Conservation (phyloP, 2,797 vertebrate species). For the Emys orbicularis region DNA sequence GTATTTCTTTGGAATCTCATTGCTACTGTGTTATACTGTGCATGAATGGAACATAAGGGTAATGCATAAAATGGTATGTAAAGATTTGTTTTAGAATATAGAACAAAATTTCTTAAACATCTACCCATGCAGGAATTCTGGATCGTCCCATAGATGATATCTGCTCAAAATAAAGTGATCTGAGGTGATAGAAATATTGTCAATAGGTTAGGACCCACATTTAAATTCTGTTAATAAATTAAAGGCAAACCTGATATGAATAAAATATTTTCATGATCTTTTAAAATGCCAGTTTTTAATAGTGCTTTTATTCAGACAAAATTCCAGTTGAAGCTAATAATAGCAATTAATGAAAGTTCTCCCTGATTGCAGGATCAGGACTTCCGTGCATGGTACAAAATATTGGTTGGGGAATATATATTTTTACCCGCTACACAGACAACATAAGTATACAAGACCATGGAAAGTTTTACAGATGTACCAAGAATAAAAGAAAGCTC, state of each 20-base stretch:
- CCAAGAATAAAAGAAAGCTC: neutral
- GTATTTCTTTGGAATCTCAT: neutral
- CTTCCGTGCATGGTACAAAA: neutral
- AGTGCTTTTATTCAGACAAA: neutral
- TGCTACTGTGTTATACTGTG: neutral
- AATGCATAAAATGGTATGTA: neutral
- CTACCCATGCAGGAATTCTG: neutral
- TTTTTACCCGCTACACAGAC: neutral
- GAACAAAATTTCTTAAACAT: neutral
- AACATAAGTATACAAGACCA: neutral
- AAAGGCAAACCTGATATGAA: neutral
- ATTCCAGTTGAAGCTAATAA: neutral
- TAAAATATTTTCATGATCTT: neutral
- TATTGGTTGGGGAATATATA: neutral
- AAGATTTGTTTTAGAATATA: neutral
- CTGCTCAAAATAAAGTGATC: neutral
- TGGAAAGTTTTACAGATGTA: conserved; percentile 22
- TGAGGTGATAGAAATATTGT: neutral
- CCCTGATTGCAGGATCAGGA: neutral
- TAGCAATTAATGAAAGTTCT: neutral
- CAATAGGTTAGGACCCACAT: neutral
- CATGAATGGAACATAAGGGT: neutral
- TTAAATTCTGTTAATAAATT: neutral
- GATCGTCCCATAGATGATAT: neutral
- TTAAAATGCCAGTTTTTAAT: neutral